These are phyloP conservation scores for Pimpla rufipes DNA, from an alignment of 2,888 invertebrate species.

Conservation along the genomic window DNA sequence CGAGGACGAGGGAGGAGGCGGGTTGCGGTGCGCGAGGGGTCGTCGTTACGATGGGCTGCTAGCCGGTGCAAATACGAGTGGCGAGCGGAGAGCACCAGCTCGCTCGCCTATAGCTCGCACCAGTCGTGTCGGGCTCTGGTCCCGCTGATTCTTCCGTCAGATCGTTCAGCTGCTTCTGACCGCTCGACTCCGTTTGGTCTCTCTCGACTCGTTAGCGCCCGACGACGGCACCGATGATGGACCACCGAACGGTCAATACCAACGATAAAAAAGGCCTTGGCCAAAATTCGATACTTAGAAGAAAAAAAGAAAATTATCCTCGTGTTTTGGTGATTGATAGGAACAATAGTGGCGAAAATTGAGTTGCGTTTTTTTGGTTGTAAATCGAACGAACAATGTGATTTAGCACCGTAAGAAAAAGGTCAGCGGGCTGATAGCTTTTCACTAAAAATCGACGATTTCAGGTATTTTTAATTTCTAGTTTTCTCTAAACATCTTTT, in stretches of 20 bases:
- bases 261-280: background rate
- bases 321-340: too few relatives aligned
- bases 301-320: too few relatives aligned
- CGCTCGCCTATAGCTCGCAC: constrained; percentile 21
- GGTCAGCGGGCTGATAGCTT: too few relatives aligned
- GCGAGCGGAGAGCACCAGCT: constrained; percentile 42
- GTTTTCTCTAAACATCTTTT: too few relatives aligned
- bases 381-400: too few relatives aligned
- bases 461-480: too few relatives aligned
- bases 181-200: constrained; percentile 4
- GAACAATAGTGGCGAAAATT: too few relatives aligned
- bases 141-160: constrained; percentile 30
- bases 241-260: background rate
- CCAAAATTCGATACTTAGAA: too few relatives aligned
- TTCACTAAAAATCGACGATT: too few relatives aligned
- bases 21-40: constrained; percentile 35
- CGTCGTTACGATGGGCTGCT: constrained; percentile 55
- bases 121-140: constrained; percentile 22
- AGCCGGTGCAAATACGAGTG: constrained; percentile 54
- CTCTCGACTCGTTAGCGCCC: background rate
- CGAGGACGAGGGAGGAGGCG: constrained; percentile 35
- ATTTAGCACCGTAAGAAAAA: too few relatives aligned
- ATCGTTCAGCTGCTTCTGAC: constrained; percentile 37
- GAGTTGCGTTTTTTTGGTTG: too few relatives aligned
- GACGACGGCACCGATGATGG: background rate